Percentiles rank a stretch among this genome's conserved stretches.
These are phyloP conservation scores for Gorsachius magnificus DNA, from an alignment of 2,797 vertebrate species.

Conservation along the genomic window DNA sequence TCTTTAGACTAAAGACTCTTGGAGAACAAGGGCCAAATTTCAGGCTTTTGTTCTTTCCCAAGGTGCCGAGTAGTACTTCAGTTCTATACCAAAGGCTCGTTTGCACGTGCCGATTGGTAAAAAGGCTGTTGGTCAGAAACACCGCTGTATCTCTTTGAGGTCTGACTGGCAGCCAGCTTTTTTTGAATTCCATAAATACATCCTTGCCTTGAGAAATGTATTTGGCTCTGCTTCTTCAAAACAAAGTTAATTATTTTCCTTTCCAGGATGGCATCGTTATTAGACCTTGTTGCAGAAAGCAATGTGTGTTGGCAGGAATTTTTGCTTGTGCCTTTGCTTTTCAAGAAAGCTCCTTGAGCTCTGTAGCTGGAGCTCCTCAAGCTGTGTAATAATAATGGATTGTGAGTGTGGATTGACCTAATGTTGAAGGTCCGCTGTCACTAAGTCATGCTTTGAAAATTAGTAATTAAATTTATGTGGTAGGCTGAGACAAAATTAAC, in stretches of 20 bases:
- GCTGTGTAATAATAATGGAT: background rate
- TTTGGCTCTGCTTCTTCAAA: background rate
- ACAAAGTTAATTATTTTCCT: background rate
- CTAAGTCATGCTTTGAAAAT: background rate
- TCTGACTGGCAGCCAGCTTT: background rate
- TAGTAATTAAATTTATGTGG: background rate
- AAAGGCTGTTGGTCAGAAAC: background rate
- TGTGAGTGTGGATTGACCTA: background rate
- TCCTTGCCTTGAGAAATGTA: background rate
- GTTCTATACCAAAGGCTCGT: rapidly evolving
- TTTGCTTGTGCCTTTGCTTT: background rate
- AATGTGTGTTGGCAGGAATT: background rate
- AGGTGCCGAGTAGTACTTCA: too few species aligned
- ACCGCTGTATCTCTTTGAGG: background rate
- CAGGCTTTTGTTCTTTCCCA: background rate
- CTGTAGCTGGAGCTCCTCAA: background rate
- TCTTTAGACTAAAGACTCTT: background rate
- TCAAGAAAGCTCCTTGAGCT: background rate
- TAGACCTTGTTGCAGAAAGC: background rate
- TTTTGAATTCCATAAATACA: rapidly evolving
- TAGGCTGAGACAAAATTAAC: background rate
- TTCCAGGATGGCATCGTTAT: background rate
- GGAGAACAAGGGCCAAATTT: background rate
- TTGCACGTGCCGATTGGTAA: background rate
- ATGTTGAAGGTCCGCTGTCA: background rate